Evolutionary conservation across 2,888 invertebrate species (phyloP).

Genomic region (Galeruca laticollis): DNA sequence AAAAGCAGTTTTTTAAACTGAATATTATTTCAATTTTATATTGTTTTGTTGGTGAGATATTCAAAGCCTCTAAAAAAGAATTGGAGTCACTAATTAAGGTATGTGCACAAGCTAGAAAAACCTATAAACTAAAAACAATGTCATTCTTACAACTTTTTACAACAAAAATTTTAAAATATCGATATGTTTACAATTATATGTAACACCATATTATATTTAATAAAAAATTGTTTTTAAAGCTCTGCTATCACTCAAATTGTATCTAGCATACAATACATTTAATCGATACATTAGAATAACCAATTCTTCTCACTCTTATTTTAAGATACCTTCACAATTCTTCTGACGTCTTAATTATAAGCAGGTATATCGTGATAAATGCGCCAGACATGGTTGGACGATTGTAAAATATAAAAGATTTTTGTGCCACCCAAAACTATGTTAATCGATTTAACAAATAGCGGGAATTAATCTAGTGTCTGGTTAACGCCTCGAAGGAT

Average conservation of each 20-base stretch:
- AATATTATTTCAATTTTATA: no score
- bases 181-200: no score
- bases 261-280: neutral
- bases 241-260: no score
- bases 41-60: no score
- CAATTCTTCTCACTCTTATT: slow-evolving; percentile 5
- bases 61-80: no score
- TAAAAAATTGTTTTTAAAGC: neutral
- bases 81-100: no score
- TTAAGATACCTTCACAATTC: slow-evolving; percentile 15
- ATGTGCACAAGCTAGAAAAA: no score
- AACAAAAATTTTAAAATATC: no score
- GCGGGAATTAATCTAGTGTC: slow-evolving; percentile 53
- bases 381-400: slow-evolving; percentile 46
- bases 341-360: slow-evolving; percentile 58
- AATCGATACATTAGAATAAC: neutral
- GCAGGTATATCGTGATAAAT: slow-evolving; percentile 54
- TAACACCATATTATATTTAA: no score
- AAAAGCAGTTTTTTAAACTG: no score
- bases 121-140: no score
- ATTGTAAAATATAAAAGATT: slow-evolving; percentile 48
- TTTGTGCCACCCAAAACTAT: slow-evolving; percentile 53
- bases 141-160: no score
- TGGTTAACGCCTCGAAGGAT: slow-evolving; percentile 42
- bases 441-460: slow-evolving; percentile 58